Evolutionary conservation across 1,140 invertebrate species (phyloP).

Genomic region (Aricia agestis): DNA sequence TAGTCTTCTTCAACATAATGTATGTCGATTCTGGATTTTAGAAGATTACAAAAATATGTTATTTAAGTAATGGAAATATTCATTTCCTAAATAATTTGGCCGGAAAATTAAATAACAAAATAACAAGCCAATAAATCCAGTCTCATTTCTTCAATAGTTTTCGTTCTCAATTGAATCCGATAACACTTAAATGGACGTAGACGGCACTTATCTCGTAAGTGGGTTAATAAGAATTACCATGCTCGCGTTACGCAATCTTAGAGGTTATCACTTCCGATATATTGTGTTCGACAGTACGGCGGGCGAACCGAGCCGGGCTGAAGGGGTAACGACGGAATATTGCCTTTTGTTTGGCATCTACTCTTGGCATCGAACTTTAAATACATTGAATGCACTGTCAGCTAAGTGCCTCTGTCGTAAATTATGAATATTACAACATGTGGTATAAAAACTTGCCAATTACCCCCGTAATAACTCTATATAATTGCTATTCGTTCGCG

Average conservation of each 20-base stretch:
- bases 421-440: slow-evolving; percentile 57
- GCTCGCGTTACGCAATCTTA: not conserved
- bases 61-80: too few relatives aligned
- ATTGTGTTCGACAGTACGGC: slow-evolving; percentile 48
- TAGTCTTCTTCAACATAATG: too few relatives aligned
- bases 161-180: too few relatives aligned
- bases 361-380: slow-evolving; percentile 66
- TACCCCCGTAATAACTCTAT: slow-evolving; percentile 25
- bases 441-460: slow-evolving; percentile 40
- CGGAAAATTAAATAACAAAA: too few relatives aligned
- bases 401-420: slow-evolving; percentile 58
- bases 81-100: too few relatives aligned
- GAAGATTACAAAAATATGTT: too few relatives aligned
- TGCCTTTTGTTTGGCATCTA: slow-evolving; percentile 71
- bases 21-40: too few relatives aligned
- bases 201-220: not conserved
- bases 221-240: not conserved
- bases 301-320: slow-evolving; percentile 50
- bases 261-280: slow-evolving; percentile 42
- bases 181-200: not conserved
- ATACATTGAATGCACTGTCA: slow-evolving; percentile 54
- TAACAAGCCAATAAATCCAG: too few relatives aligned
- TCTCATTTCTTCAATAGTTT: too few relatives aligned
- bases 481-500: not conserved
- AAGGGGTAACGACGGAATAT: slow-evolving; percentile 49